phyloP scores from a whole-genome alignment of 2,888 invertebrate genomes.

The Thyatira batis region DNA sequence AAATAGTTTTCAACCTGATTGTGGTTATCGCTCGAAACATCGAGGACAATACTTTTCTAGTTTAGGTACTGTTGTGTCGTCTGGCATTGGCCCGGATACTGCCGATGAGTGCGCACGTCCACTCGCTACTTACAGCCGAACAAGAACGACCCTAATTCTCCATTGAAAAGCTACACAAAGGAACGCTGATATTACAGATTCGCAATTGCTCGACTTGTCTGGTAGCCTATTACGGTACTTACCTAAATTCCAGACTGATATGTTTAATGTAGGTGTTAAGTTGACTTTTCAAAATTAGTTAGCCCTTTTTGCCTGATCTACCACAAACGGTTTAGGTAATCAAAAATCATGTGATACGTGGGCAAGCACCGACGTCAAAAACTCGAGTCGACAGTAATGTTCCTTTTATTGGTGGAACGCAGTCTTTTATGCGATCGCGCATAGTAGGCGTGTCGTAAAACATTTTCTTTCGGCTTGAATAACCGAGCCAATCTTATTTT shows the following conservation, averaged over 20 bases:
- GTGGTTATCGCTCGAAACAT: constrained; percentile 78
- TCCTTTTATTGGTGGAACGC: constrained; percentile 58
- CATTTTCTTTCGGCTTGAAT: constrained; percentile 51
- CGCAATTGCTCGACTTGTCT: constrained; percentile 25
- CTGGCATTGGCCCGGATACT: constrained; percentile 81
- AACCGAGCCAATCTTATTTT: constrained; percentile 51
- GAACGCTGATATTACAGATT: constrained; percentile 24
- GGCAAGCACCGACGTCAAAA: constrained; percentile 48
- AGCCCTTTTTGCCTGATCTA: constrained; percentile 47
- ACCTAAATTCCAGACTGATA: constrained; percentile 20
- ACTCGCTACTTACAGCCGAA: constrained; percentile 37
- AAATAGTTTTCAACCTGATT: constrained; percentile 39
- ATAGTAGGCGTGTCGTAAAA: constrained; percentile 68
- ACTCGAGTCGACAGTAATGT: constrained; percentile 50
- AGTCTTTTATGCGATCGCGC: constrained; percentile 49
- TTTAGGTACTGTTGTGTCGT: constrained; percentile 72
- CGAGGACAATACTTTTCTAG: constrained; percentile 82
- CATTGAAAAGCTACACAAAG: constrained; percentile 34
- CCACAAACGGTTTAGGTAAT: constrained; percentile 41
- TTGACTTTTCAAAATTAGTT: constrained; percentile 16
- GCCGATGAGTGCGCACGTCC: constrained; percentile 75
- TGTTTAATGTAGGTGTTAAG: constrained; percentile 8
- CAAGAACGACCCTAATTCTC: constrained; percentile 26
- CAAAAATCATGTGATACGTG: constrained; percentile 62
- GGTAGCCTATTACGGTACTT: constrained; percentile 9